Evolutionary conservation across 2,888 invertebrate species (phyloP).

Genomic region (Microplitis manilae): DNA sequence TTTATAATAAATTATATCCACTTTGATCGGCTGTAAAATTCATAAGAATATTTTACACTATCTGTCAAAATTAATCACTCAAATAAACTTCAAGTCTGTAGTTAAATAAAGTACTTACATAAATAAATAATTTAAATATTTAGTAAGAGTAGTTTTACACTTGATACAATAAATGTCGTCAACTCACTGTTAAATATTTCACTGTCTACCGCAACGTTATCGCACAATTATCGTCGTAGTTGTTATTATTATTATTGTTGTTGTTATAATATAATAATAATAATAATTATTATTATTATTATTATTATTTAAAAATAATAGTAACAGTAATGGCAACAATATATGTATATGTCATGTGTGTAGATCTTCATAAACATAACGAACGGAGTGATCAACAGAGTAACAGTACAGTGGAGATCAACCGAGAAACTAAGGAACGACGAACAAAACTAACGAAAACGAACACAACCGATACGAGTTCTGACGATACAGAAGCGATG

Average conservation of each 20-base stretch:
- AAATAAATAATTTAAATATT: background rate
- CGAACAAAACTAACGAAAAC: background rate
- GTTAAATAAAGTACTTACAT: background rate
- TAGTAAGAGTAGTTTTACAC: background rate
- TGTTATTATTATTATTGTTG: background rate
- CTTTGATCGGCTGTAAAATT: background rate
- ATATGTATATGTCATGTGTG: background rate
- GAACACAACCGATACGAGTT: background rate
- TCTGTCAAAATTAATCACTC: background rate
- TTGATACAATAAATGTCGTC: background rate
- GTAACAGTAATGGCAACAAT: background rate
- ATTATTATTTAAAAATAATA: background rate
- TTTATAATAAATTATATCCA: no score
- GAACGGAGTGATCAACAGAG: background rate
- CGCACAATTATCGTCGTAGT: background rate
- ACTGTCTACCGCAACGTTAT: conserved; percentile 1
- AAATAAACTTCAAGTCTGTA: no score
- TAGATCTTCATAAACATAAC: background rate
- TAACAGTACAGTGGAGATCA: background rate
- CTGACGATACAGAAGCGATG: background rate
- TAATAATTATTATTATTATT: background rate
- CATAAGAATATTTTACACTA: background rate
- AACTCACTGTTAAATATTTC: background rate
- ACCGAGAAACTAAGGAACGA: background rate
- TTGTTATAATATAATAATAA: no score